A percentile compares a stretch with the other conserved stretches of the same genome.
These are phyloP conservation scores for Listronotus oregonensis DNA, from an alignment of 1,140 invertebrate species.

Conservation along the genomic window DNA sequence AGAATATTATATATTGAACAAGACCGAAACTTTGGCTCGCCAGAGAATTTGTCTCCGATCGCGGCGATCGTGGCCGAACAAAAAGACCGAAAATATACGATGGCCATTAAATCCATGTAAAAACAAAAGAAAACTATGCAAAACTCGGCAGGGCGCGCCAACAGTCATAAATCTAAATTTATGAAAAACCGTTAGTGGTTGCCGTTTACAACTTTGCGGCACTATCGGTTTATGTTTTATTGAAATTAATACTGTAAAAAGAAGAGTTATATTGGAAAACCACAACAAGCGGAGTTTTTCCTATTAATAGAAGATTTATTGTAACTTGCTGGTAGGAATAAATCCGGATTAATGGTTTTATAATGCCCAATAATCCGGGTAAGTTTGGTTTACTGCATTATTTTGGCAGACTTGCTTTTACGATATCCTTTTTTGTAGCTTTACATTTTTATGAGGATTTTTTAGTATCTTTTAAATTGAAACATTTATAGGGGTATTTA, in stretches of 20 bases:
- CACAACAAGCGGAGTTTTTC: conserved; percentile 15
- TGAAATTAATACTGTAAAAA: conserved; percentile 23
- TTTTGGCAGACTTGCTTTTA: background rate
- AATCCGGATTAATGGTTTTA: conserved; percentile 9
- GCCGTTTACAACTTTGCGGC: conserved; percentile 16
- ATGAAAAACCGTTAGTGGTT: conserved; percentile 24
- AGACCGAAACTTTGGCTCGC: conserved; percentile 9
- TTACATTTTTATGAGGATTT: too few relatives aligned
- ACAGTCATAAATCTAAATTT: conserved; percentile 17
- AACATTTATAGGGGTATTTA: too few relatives aligned
- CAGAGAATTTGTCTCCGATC: conserved; percentile 23
- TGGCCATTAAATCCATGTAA: conserved; percentile 13
- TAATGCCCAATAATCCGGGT: background rate
- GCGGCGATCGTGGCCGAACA: conserved; percentile 1
- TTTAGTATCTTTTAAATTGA: too few relatives aligned
- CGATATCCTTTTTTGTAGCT: too few relatives aligned
- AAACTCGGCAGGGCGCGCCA: conserved; percentile 13
- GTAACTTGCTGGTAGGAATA: background rate
- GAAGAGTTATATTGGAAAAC: conserved; percentile 6
- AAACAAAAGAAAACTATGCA: conserved; percentile 26
- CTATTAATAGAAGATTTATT: conserved; percentile 12
- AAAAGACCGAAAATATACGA: conserved; percentile 12
- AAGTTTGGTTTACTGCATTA: background rate
- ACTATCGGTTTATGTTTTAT: conserved; percentile 19
- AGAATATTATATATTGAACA: conserved; percentile 14